These are phyloP conservation scores for Platysteira castanea DNA, from an alignment of 2,113 vertebrate species.

Conservation along the genomic window DNA sequence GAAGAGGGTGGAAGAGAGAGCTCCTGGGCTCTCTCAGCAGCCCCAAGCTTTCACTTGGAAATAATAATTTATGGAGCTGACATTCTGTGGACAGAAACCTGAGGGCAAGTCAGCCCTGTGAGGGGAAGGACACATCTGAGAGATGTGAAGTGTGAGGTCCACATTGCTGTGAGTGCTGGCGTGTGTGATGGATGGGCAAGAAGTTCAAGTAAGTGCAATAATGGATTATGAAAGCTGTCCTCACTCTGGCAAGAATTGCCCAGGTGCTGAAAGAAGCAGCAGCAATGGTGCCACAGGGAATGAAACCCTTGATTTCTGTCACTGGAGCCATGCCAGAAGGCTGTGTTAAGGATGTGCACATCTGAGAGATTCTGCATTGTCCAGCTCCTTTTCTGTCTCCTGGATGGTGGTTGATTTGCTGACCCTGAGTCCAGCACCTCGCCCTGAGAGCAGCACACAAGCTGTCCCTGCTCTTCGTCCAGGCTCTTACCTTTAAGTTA, in stretches of 20 bases:
- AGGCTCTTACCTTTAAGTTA: not conserved
- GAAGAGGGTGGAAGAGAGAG: not conserved
- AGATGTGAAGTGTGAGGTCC: not conserved
- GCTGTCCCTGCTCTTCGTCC: accelerated
- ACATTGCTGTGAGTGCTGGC: not conserved
- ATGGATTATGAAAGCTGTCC: constrained; percentile 2
- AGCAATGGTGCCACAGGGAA: not conserved
- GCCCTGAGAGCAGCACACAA: accelerated
- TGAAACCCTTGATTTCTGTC: not conserved
- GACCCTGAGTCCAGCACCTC: not conserved
- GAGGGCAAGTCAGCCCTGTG: not conserved
- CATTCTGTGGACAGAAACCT: not conserved
- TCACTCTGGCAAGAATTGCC: not conserved
- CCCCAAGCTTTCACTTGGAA: not conserved
- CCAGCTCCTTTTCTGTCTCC: not conserved
- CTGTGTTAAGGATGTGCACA: not conserved
- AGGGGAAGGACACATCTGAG: not conserved
- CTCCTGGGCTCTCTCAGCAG: not conserved
- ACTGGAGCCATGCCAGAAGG: not conserved
- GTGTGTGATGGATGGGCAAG: not conserved
- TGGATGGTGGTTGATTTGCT: not conserved
- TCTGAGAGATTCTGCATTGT: not conserved
- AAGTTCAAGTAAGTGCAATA: not conserved
- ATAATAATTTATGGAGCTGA: not conserved
- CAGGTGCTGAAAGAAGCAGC: constrained; percentile 3